Base-by-base conservation (phyloP, 2,888 invertebrate species). In the Pilophorus perplexus region DNA sequence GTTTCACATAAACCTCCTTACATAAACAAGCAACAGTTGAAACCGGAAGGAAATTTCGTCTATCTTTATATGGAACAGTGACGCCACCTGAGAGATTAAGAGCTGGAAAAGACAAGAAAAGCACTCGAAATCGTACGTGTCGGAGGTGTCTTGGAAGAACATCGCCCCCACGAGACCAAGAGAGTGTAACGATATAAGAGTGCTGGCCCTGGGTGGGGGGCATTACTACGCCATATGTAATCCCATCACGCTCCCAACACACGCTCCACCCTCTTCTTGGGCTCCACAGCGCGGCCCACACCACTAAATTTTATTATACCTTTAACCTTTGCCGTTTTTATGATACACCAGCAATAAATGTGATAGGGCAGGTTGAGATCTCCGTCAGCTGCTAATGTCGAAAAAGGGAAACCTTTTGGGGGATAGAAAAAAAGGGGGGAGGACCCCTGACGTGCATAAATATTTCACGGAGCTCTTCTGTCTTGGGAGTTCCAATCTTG, bases 251-350 rank as follows among this genome's bases (percentile, higher is more conserved):
- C 46, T 54, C 42, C 64, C 40, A 54, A 27, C 64, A 54, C 44
- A 33, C 27, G 46, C 20, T 28, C 48, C 62, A 22, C 8, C 8
- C 20, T 20, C 22, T 27, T 28, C 52, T 2, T 25, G 14, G 18
- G 3, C 6, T 20, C 27, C 14, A 3, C 38, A 3, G 37, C 44
- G 12, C 28, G 20, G 44, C 40, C n/a, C 40, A 14, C 64, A 46
- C 57, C 57, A 33, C 64, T 65, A 65, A 65, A 65, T 65, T 65
- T 65, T 65, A 65, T 65, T 65, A 65, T 42, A 38, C 52, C 64
- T 65, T 65, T 54, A 52, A 65, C 64, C 64, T 65, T 65, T 54
- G 54, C 64, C 64, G 44, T 65, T 65, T 65, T 65, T 65, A 65
- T 54, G 64, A 54, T 65, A 42, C 54, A 42, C 54, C 64, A 40